Evolutionary conservation across 2,113 vertebrate genomes (phyloP), one percentile per base, ranked within the genome.

Genomic region (Atractosteus spatula): DNA sequence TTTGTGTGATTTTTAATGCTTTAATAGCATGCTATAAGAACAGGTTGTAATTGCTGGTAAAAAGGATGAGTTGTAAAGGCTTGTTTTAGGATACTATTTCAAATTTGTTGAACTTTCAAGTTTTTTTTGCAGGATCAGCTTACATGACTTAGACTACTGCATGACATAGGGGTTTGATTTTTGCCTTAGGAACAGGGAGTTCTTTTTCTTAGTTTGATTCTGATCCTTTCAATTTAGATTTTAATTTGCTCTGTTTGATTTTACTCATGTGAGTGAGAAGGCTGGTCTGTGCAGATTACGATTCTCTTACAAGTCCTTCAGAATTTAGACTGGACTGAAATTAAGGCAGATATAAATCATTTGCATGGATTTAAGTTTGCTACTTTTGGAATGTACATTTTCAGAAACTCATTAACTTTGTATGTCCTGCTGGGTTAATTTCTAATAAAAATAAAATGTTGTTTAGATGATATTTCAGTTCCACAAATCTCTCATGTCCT

Each of bases 311-410:
- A 70, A 74, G 66, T 0, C 7, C 79, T 72, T 69, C 78, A 77
- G 62, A 0, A 5, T 59, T 65, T n/a, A 16, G 16, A 69, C 55
- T 17, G 69, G 63, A 57, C 55, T 51, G 56, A 70, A 72, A n/a
- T 42, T 66, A 64, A 68, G 74, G 71, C 70, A 73, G 69, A 78
- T 80, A 42, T 73, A 76, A 43, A 63, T 81, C 81, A 76, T 82
- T 79, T 73, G 62, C 13, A 55, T 61, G 16, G 8, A 68, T 45
- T 55, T 62, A 70, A 74, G 74, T 76, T 74, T 65, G 10, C 75
- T 77, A 65, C 74, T 65, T 79, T 77, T 14, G 61, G 77, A 76
- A 77, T n/a, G 17, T 69, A 68, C 79, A 80, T 86, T 79, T 83
- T 73, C 45, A 47, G 71, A 68, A 78, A 73, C 76, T 83, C 76